Percentiles rank a stretch among this genome's conserved stretches.
phyloP scores from a whole-genome alignment of 2,888 invertebrate genomes.

The Silvanus unidentatus region DNA sequence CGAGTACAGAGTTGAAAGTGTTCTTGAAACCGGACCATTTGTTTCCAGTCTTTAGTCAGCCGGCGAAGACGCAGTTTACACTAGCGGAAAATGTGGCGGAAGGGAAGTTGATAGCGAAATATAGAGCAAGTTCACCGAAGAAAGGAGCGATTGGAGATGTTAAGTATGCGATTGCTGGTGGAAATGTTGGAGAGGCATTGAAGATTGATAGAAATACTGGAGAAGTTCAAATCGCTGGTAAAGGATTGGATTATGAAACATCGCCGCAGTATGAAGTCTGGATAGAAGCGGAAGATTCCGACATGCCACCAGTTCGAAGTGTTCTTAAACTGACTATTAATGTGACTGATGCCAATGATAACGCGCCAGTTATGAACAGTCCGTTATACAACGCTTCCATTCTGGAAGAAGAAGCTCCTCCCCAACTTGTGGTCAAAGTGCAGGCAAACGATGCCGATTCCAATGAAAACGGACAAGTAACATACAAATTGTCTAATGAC shows the following conservation, averaged over 20 bases:
- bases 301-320: slow-evolving; percentile 71
- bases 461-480: slow-evolving; percentile 79
- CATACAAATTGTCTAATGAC: slow-evolving; percentile 68
- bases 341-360: slow-evolving; percentile 90
- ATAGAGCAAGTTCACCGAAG: slow-evolving; percentile 76
- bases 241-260: slow-evolving; percentile 80
- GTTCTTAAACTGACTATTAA: slow-evolving; percentile 78
- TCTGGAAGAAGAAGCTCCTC: slow-evolving; percentile 79
- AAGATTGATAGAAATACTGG: slow-evolving; percentile 73
- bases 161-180: slow-evolving; percentile 84
- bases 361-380: slow-evolving; percentile 76
- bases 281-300: slow-evolving; percentile 85
- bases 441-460: slow-evolving; percentile 80
- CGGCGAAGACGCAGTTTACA: slow-evolving; percentile 66
- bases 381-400: slow-evolving; percentile 79
- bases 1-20: slow-evolving; percentile 70
- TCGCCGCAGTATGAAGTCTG: slow-evolving; percentile 82
- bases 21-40: slow-evolving; percentile 68
- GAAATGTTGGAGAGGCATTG: slow-evolving; percentile 84
- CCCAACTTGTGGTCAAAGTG: slow-evolving; percentile 68
- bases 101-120: slow-evolving; percentile 68
- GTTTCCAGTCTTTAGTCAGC: slow-evolving; percentile 73
- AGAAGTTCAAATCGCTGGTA: slow-evolving; percentile 70
- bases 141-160: slow-evolving; percentile 64
- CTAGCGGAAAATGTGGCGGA: slow-evolving; percentile 75